Base-by-base conservation (phyloP, 2,888 invertebrate species). In the Schizotus pectinicornis region DNA sequence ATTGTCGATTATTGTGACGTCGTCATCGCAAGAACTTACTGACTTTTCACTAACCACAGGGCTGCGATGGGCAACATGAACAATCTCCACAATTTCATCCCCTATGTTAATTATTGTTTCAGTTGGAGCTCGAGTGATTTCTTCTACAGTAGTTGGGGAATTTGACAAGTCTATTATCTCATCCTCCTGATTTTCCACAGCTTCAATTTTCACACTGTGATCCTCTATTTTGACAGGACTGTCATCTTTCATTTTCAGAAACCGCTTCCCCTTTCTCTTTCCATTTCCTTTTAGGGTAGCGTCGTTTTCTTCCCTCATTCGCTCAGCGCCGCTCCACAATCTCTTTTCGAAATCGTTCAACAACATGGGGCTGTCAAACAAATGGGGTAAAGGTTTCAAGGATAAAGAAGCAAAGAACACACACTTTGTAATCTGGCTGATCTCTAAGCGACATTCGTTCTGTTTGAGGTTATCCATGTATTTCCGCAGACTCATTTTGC, bases 351-450 rank as follows among this genome's bases (percentile, higher is more conserved):
- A 45, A 34, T 59, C 59, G 9, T 54, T 46, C 5, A 59, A 33
- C 13, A 55, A 33, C 31, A 50, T 32, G 6, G 59, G 59, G 12
- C 50, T 50, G 32, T 59, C 55, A 9, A 54, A 55, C 3, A 59
- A 46, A 6, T 59, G 59, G 6, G 70, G 67, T 60, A 70, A 67
- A 35, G 70, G 67, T 63, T 71, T 70, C 33, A 70, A 61, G 59
- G 64, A 61, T 42, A 72, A 62, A 43, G 70, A 65, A 37, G 69
- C 70, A 55, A 72, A 57, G 58, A 70, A 69, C n/a, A 70, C 68
- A 62, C 70, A 72, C 52, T 70, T 67, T 42, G 70, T 67, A 36
- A 69, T 66, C 57, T 67, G 65, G 41, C 61, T 64, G 14, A 65
- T 67, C 39, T 69, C 69, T 41, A 62, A 63, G 37, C 61, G 61